phyloP scores from a whole-genome alignment of 1,140 invertebrate genomes.

The Saxidomus purpurata region DNA sequence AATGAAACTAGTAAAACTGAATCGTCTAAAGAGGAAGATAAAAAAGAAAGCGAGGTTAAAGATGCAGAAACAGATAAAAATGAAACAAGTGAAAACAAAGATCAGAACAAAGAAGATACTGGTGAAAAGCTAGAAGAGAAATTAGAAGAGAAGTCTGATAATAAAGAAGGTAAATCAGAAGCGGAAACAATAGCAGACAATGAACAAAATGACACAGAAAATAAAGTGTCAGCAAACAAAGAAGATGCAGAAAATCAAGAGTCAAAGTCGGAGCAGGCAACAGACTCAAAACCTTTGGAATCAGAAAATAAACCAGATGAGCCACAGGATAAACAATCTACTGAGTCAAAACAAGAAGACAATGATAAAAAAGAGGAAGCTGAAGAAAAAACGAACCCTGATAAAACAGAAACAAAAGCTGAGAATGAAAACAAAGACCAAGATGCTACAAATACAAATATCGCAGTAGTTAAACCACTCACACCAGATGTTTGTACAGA shows the following conservation, averaged over 20 bases:
- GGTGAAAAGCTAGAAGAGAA: not conserved
- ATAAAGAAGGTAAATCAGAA: not conserved
- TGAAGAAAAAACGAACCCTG: slow-evolving; percentile 3
- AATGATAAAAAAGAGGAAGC: not conserved
- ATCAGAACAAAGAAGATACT: not conserved
- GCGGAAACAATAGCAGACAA: not conserved
- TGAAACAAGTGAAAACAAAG: not conserved
- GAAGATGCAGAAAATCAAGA: not conserved
- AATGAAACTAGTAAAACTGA: not conserved
- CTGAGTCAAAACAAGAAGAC: not conserved
- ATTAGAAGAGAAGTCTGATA: not conserved
- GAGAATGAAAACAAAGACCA: slow-evolving; percentile 19
- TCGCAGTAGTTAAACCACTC: slow-evolving; percentile 5
- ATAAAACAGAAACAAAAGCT: slow-evolving; percentile 19
- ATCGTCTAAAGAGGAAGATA: not conserved
- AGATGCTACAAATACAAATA: not conserved
- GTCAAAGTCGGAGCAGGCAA: slow-evolving; percentile 10
- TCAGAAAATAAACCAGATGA: slow-evolving; percentile 18
- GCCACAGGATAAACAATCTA: not conserved
- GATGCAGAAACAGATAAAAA: not conserved
- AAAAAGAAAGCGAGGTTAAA: not conserved
- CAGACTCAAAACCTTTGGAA: not conserved
- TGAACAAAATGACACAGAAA: slow-evolving; percentile 36
- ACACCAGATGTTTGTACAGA: slow-evolving; percentile 14
- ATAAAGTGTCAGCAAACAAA: slow-evolving; percentile 6